These are phyloP conservation scores for Euphydryas editha DNA, from an alignment of 2,888 invertebrate genomes.

Conservation along the genomic window DNA sequence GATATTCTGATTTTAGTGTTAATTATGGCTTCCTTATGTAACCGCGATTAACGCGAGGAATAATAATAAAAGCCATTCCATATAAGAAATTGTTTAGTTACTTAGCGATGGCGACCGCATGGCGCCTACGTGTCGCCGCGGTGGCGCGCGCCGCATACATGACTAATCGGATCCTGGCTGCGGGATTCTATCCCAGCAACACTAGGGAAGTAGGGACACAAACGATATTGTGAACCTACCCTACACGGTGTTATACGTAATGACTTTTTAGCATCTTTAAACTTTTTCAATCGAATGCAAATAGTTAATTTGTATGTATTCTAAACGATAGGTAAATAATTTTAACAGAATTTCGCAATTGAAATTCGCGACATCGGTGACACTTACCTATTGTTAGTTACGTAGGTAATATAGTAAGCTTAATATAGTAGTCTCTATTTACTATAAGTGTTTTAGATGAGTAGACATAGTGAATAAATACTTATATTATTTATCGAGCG, in stretches of 20 bases:
- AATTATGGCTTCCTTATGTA: slow-evolving; percentile 35
- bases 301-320: too few relatives aligned
- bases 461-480: neutral
- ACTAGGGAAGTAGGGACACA: neutral
- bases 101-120: slow-evolving; percentile 49
- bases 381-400: too few relatives aligned
- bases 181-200: slow-evolving; percentile 36
- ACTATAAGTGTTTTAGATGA: neutral
- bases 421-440: neutral
- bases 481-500: neutral
- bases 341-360: too few relatives aligned
- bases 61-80: slow-evolving; percentile 47
- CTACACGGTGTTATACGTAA: too few relatives aligned
- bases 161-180: slow-evolving; percentile 56
- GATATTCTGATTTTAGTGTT: slow-evolving; percentile 18
- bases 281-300: too few relatives aligned
- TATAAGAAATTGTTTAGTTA: slow-evolving; percentile 49
- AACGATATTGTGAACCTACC: neutral
- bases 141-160: slow-evolving; percentile 57
- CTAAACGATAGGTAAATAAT: too few relatives aligned
- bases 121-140: slow-evolving; percentile 55
- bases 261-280: too few relatives aligned
- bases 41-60: slow-evolving; percentile 40
- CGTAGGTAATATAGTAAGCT: too few relatives aligned
- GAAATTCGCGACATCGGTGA: too few relatives aligned